Base-by-base conservation (phyloP, 1,140 invertebrate species). In the Temnothorax longispinosus region DNA sequence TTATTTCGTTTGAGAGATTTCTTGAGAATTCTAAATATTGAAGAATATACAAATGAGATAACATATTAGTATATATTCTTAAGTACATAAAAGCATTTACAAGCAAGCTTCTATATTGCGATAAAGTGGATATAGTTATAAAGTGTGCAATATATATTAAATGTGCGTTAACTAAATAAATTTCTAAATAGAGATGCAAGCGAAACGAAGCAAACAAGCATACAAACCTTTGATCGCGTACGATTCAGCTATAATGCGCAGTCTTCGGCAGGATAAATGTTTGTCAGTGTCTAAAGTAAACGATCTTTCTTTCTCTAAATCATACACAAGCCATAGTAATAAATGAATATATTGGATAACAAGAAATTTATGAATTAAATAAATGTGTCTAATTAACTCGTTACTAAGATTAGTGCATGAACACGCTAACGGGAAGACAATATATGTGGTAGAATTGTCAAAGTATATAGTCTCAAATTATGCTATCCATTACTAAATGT, bases 191-290 rank as follows among this genome's bases (percentile, higher is more conserved):
- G 62, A 44, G 76, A 52, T 60, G n/a, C 13, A 88, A 89, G 85
- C 72, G 72, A 88, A 85, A 86, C 67, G 50, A 89, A 89, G 88
- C 88, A 88, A 86, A 78, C 58, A 84, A 84, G 80, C 80, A 75
- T 91, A 65, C 85, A 71, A 93, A 96, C 97, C 99, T 96, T 99
- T 99, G 21, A 99, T 98, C 8, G 98, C 98, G 96, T 98, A 99
- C 5, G 98, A 98, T 96, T 99, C 99, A 0, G 99, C 98, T 76
- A 99, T 96, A 89, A 99, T 98, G 90, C 98, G 97, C 62, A 99
- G 96, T 94, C 98, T 98, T 71, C 99, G 96, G 80, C 97, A 97
- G 58, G 98, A 97, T 74, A 99, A 95, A 88, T 97, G 96, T 93
- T 98, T 98, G 92, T 98, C 97, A 0, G 97, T 97, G 15, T 89